Percentiles rank a stretch among this genome's conserved stretches.
Evolutionary conservation across 1,140 invertebrate genomes (phyloP).

Genomic region (Pantala flavescens): DNA sequence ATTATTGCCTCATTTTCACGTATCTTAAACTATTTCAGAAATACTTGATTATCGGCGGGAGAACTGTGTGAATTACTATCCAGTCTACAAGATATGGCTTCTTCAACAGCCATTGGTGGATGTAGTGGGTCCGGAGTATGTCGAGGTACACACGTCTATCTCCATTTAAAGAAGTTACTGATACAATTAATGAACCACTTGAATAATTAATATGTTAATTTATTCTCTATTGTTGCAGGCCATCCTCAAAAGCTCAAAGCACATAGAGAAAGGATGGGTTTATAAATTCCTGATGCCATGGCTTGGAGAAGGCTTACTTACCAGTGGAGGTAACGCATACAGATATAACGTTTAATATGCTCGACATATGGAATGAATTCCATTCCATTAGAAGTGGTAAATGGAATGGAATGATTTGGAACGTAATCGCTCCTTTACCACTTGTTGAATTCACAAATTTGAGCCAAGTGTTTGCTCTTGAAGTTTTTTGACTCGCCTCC

Average conservation of each 20-base stretch:
- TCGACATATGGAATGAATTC: too few relatives aligned
- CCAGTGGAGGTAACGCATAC: constrained; percentile 24
- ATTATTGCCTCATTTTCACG: too few relatives aligned
- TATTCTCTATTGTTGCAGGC: constrained; percentile 23
- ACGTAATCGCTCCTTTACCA: too few relatives aligned
- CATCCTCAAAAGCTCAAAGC: constrained; percentile 39
- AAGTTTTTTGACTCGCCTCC: neutral
- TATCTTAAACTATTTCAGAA: neutral
- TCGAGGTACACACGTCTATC: neutral
- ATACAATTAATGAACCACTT: too few relatives aligned
- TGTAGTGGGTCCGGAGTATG: neutral
- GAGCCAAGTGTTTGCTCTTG: neutral
- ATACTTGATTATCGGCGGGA: neutral
- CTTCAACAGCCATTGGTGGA: neutral
- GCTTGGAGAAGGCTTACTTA: constrained; percentile 39
- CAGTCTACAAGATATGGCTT: neutral
- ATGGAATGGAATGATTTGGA: neutral
- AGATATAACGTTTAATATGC: too few relatives aligned
- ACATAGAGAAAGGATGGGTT: constrained; percentile 39
- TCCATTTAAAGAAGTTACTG: too few relatives aligned
- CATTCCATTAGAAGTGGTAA: too few relatives aligned
- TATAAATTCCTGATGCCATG: constrained; percentile 42
- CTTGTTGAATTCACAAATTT: neutral
- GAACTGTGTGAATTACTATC: neutral
- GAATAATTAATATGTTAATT: neutral